These are phyloP conservation scores for Cheilinus undulatus DNA, from an alignment of 2,113 vertebrate species.

Conservation along the genomic window DNA sequence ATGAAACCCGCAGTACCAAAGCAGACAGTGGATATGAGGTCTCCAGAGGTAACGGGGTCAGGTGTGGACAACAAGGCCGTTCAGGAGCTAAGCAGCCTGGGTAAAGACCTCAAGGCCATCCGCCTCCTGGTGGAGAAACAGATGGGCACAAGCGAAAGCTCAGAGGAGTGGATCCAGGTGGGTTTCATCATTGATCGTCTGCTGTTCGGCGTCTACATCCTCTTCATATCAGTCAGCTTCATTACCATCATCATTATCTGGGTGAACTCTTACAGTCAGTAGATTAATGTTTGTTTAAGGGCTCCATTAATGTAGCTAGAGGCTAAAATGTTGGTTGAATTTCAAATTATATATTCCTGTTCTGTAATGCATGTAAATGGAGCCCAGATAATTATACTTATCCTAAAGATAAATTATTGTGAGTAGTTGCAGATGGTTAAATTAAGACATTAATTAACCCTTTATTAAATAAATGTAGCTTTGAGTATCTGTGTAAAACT, in stretches of 20 bases:
- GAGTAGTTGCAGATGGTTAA: background rate
- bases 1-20: background rate
- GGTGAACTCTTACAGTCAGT: constrained; percentile 46
- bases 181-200: constrained; percentile 81
- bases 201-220: constrained; percentile 78
- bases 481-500: constrained; percentile 27
- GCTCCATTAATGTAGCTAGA: constrained; percentile 12
- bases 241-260: constrained; percentile 79
- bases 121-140: constrained; percentile 70
- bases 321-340: constrained; percentile 6
- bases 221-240: constrained; percentile 81
- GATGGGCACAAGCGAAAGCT: constrained; percentile 22
- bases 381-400: background rate
- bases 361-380: background rate
- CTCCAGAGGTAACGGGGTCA: background rate
- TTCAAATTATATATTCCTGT: background rate
- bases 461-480: constrained; percentile 7
- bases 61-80: constrained; percentile 33
- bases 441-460: constrained; percentile 3
- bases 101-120: constrained; percentile 65
- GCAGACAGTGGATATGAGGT: background rate
- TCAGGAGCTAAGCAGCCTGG: constrained; percentile 68
- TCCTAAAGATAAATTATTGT: background rate
- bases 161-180: constrained; percentile 80
- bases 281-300: background rate